Evolutionary conservation across 2,888 invertebrate species (phyloP), one percentile per base, ranked within the genome.

Genomic region (Caradrina kadenii): DNA sequence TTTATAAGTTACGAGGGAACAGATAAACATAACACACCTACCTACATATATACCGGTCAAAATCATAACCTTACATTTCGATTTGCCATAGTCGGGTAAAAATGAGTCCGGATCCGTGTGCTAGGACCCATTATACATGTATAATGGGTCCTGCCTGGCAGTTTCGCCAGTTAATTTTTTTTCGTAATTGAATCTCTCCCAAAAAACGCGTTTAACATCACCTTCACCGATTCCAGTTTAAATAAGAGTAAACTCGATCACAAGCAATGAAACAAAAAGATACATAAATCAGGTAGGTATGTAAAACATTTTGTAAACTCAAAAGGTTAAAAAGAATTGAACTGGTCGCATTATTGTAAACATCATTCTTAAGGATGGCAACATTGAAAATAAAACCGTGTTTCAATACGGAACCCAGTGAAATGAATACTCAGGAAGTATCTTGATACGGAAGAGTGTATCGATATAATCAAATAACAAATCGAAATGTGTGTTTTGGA

Each of bases 371-470:
- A 81, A 82, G 83, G 83, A 48, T 70, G 10, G n/a, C 8, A 39
- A 11, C 59, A 31, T 66, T 61, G 63, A 62, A 76, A 72, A 67
- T 69, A 65, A 66, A 59, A 31, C 62, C 53, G 45, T n/a, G n/a
- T 58, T 39, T 31, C 56, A 48, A 76, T n/a, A 55, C 79, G 79
- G 81, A 82, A 73, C 35, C 26, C 50, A 69, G 73, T 71, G 58
- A 70, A 70, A 74, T 42, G 42, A 15, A 42, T 42, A 83, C 67
- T 54, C 10, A 59, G 81, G 72, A 81, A 76, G 67, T 81, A 60
- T 81, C 49, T 5, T 8, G 10, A 73, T 39, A 63, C 71, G 63
- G 66, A 69, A 71, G 39, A 62, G 56, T 64, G 11, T 60, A 55
- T 17, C 17, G 22, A 55, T 50, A 64, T 58, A 39, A 31, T 68